Evolutionary conservation across 2,888 invertebrate genomes (phyloP).

Genomic region (Coelogynopora nodosa): DNA sequence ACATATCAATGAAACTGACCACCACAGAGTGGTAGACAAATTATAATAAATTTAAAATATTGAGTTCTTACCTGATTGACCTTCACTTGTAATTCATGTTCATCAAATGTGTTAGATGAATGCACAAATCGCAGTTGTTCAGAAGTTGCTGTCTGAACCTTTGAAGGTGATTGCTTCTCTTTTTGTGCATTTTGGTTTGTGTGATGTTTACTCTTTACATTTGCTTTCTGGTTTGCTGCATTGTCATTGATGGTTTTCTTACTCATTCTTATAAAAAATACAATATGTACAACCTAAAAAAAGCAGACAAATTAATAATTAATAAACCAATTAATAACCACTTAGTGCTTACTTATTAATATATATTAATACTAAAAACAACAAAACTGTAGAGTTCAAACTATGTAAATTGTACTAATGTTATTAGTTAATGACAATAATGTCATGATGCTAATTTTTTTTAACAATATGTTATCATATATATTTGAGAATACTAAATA

Average conservation of each 20-base stretch:
- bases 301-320: too few relatives aligned
- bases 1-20: neutral
- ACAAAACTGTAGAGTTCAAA: too few relatives aligned
- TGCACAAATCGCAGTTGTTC: neutral
- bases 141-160: neutral
- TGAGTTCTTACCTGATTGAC: neutral
- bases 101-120: neutral
- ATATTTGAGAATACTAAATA: too few relatives aligned
- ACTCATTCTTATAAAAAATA: neutral
- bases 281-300: neutral
- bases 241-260: neutral
- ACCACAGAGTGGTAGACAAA: neutral
- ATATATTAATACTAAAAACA: too few relatives aligned
- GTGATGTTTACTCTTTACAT: neutral
- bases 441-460: too few relatives aligned
- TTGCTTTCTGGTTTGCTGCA: neutral
- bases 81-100: neutral
- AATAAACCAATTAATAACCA: too few relatives aligned
- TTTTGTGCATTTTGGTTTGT: neutral
- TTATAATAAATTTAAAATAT: neutral
- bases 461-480: too few relatives aligned
- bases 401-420: too few relatives aligned
- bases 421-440: too few relatives aligned
- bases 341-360: too few relatives aligned
- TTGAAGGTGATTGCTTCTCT: neutral